These are phyloP conservation scores for Tenthredo distinguenda DNA, from an alignment of 2,888 invertebrate species.

Conservation along the genomic window DNA sequence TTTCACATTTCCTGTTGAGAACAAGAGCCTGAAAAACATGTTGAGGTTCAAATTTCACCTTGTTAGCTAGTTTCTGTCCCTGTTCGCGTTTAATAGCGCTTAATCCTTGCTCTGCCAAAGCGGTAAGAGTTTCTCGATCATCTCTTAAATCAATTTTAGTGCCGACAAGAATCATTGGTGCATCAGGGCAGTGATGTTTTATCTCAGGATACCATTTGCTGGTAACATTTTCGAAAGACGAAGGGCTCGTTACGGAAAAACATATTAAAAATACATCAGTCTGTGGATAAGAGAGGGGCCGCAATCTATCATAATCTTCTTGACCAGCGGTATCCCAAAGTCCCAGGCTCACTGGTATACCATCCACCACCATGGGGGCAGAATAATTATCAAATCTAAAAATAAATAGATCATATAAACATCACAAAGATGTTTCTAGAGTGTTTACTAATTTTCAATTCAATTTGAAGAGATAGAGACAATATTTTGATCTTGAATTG, in stretches of 20 bases:
- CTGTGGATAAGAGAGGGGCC: slow-evolving; percentile 98
- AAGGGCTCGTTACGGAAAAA: slow-evolving; percentile 99
- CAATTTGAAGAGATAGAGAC: not conserved
- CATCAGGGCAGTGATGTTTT: slow-evolving; percentile 99
- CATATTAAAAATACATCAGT: slow-evolving; percentile 99
- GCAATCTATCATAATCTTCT: slow-evolving; percentile 97
- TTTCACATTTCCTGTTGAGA: not conserved
- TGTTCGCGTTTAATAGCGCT: slow-evolving; percentile 98
- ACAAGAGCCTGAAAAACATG: too few relatives aligned
- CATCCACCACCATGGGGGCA: slow-evolving; percentile 99
- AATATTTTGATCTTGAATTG: not conserved
- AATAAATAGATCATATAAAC: slow-evolving; percentile 55
- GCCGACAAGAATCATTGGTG: slow-evolving; percentile 98
- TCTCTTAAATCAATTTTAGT: slow-evolving; percentile 99
- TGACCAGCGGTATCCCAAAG: slow-evolving; percentile 99
- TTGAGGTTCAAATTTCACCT: slow-evolving; percentile 75
- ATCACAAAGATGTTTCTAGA: not conserved
- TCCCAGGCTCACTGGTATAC: slow-evolving; percentile 97
- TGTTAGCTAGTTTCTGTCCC: slow-evolving; percentile 98
- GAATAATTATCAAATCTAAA: slow-evolving; percentile 98
- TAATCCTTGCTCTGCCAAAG: slow-evolving; percentile 95
- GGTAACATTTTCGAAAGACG: slow-evolving; percentile 99
- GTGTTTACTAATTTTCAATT: not conserved
- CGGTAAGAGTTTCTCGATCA: slow-evolving; percentile 96
- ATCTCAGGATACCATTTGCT: slow-evolving; percentile 99